Conservation (phyloP, 2,113 vertebrate genomes). For the Grallaria varia region DNA sequence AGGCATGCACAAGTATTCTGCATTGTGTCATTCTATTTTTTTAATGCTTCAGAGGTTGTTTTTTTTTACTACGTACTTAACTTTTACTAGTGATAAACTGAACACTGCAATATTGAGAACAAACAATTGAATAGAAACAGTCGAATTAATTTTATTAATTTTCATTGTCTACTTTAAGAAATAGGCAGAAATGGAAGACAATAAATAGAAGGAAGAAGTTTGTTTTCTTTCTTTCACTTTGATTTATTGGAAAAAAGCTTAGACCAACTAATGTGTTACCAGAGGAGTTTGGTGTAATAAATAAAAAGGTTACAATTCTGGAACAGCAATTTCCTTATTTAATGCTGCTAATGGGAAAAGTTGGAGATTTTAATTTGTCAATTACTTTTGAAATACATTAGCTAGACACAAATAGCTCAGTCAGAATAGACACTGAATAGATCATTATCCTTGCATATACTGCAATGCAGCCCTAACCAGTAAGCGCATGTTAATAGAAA, state of each 20-base stretch:
- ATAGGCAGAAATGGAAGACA: neutral
- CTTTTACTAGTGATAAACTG: neutral
- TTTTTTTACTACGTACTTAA: neutral
- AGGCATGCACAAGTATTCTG: neutral
- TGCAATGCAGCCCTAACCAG: neutral
- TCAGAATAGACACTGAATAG: constrained; percentile 6
- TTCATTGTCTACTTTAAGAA: neutral
- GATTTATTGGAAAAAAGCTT: constrained; percentile 39
- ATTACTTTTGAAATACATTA: constrained; percentile 26
- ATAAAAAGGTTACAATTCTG: constrained; percentile 31
- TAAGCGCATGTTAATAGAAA: neutral
- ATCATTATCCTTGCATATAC: constrained; percentile 27
- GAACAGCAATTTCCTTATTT: constrained; percentile 52
- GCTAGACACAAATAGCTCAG: neutral
- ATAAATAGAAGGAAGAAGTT: neutral
- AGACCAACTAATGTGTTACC: neutral
- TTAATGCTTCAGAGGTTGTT: neutral
- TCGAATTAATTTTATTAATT: neutral
- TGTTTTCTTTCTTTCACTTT: neutral
- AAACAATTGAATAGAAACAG: neutral
- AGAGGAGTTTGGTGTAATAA: constrained; percentile 26
- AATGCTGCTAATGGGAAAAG: constrained; percentile 45
- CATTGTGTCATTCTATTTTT: neutral
- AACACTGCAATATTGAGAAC: neutral
- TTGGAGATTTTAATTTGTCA: constrained; percentile 47